These are phyloP conservation scores for Triplophysa bombifrons DNA, from an alignment of 2,797 vertebrate genomes.

Conservation along the genomic window DNA sequence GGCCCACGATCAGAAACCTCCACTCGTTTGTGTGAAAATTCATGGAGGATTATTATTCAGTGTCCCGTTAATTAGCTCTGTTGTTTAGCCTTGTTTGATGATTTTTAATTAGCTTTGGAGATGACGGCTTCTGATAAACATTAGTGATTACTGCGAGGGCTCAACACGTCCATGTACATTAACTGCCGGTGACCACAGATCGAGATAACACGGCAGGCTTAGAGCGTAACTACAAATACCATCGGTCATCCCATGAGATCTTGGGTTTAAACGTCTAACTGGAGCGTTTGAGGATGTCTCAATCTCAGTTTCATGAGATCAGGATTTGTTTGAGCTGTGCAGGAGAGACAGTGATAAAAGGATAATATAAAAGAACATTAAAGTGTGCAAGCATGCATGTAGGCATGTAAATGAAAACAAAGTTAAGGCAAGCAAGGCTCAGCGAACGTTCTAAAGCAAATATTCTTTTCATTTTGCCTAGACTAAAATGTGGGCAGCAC, in stretches of 20 bases:
- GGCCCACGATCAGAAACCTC: slow-evolving; percentile 12
- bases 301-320: slow-evolving; percentile 35
- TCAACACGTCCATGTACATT: slow-evolving; percentile 57
- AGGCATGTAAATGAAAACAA: background rate
- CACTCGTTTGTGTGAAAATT: slow-evolving; percentile 22
- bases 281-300: slow-evolving; percentile 52
- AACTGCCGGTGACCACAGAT: slow-evolving; percentile 51
- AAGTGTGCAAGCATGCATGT: slow-evolving; percentile 25
- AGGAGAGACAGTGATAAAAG: slow-evolving; percentile 19
- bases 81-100: slow-evolving; percentile 47
- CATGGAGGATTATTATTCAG: slow-evolving; percentile 39
- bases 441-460: background rate
- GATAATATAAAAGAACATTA: slow-evolving; percentile 36
- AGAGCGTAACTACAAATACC: slow-evolving; percentile 57
- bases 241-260: slow-evolving; percentile 49
- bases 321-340: slow-evolving; percentile 41
- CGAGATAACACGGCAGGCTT: slow-evolving; percentile 44
- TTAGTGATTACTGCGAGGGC: slow-evolving; percentile 60
- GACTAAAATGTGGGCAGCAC: background rate
- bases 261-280: slow-evolving; percentile 55
- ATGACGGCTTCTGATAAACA: slow-evolving; percentile 60
- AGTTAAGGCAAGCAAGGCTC: background rate
- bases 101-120: slow-evolving; percentile 55
- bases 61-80: slow-evolving; percentile 48
- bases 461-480: background rate